Evolutionary conservation across 2,888 invertebrate genomes (phyloP), one percentile per base, ranked within the genome.

Genomic region (Cancer borealis): DNA sequence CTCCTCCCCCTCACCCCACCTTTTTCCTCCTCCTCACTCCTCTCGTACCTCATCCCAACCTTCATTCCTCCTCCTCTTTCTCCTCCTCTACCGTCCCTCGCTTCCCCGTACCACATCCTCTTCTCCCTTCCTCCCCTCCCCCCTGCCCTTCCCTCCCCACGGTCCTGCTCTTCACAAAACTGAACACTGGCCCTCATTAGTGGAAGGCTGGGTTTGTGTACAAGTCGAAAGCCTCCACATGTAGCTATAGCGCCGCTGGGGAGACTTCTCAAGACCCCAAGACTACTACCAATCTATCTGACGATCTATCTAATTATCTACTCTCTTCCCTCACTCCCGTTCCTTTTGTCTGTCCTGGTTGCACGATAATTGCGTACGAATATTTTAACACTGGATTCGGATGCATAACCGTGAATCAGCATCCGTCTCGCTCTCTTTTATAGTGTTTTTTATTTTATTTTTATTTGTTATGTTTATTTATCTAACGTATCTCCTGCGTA

Each of bases 181-280:
- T 92, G 79, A 87, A 84, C 92, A 54, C 73, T 93, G 89, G 66
- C 60, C 93, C 93, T 89, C 93, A 93, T 93, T 93, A 93, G 90
- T 90, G 79, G 49, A 47, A 21, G 79, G 79, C 8, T 60, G 26
- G 30, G 91, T 26, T 39, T 45, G 47, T 39, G 49, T 84, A 87
- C 30, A 60, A 39, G 88, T 47, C 46, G 46, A 88, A 88, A 88
- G 12, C 47, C 46, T 88, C 46, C 45, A 88, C 88, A 88, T 88
- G 88, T 88, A 47, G 46, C 88, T n/a, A 46, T 47, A 88, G 46
- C 5, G 46, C 46, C 88, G 46, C 12, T 10, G 47, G 47, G 88
- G 6, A 26, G 88, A 8, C 21, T 84, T 30, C 47, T 88, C 88
- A 47, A 47, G 46, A 46, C 88, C 10, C n/a, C 88, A 8, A 6